Evolutionary conservation across 2,113 vertebrate genomes (phyloP).

Genomic region (Cololabis saira): DNA sequence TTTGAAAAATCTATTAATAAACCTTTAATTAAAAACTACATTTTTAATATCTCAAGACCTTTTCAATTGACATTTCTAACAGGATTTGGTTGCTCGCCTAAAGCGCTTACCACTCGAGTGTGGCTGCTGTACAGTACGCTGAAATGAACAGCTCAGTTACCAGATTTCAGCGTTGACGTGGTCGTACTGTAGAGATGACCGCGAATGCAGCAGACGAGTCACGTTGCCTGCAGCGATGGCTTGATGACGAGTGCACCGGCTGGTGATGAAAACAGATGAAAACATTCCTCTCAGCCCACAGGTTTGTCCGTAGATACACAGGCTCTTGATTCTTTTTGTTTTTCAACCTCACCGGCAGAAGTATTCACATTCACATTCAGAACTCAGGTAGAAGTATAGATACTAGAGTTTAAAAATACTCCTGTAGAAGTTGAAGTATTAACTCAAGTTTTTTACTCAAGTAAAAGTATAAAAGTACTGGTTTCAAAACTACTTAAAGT

Average conservation of each 20-base stretch:
- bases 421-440: too few relatives aligned
- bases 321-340: too few relatives aligned
- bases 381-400: too few relatives aligned
- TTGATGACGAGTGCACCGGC: neutral
- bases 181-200: constrained; percentile 29
- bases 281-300: too few relatives aligned
- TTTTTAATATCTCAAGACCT: constrained; percentile 84
- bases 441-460: too few relatives aligned
- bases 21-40: constrained; percentile 85
- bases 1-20: constrained; percentile 86
- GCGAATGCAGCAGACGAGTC: constrained; percentile 44
- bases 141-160: constrained; percentile 65
- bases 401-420: too few relatives aligned
- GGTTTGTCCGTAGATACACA: too few relatives aligned
- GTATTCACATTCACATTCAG: too few relatives aligned
- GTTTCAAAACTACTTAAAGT: too few relatives aligned
- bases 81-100: constrained; percentile 79
- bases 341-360: too few relatives aligned
- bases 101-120: constrained; percentile 71
- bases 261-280: too few relatives aligned
- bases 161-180: constrained; percentile 48
- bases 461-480: too few relatives aligned
- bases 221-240: neutral
- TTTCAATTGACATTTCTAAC: constrained; percentile 83
- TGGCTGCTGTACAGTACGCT: constrained; percentile 58